These are phyloP conservation scores for Megaustenia siamemsis DNA, from an alignment of 2,888 invertebrate genomes.

Conservation along the genomic window DNA sequence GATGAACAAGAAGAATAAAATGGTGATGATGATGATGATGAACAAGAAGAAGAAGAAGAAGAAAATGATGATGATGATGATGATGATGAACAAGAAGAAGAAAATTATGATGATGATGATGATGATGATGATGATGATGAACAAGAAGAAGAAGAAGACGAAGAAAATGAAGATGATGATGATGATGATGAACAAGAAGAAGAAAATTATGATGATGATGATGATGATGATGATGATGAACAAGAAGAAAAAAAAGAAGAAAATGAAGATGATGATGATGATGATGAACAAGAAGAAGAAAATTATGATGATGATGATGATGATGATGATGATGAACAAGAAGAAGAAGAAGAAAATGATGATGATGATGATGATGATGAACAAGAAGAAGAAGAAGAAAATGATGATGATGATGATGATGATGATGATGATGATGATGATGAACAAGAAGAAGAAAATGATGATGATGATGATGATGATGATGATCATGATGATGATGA, in stretches of 20 bases:
- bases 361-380: neutral
- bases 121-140: neutral
- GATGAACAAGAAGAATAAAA: too few species aligned
- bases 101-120: too few species aligned
- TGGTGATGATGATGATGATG: too few species aligned
- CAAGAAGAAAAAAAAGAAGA: neutral
- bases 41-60: too few species aligned
- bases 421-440: neutral
- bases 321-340: neutral
- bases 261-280: too few species aligned
- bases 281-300: neutral
- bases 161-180: too few species aligned
- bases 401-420: neutral
- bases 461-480: neutral
- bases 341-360: neutral
- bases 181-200: neutral
- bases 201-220: too few species aligned
- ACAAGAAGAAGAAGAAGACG: too few species aligned
- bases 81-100: too few species aligned
- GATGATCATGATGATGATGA: neutral
- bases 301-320: too few species aligned
- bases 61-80: too few species aligned
- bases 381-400: neutral
- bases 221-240: too few species aligned
- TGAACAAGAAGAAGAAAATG: slow-evolving; percentile 8